Conservation (phyloP, 2,888 invertebrate species). For the Eupithecia subumbrata region DNA sequence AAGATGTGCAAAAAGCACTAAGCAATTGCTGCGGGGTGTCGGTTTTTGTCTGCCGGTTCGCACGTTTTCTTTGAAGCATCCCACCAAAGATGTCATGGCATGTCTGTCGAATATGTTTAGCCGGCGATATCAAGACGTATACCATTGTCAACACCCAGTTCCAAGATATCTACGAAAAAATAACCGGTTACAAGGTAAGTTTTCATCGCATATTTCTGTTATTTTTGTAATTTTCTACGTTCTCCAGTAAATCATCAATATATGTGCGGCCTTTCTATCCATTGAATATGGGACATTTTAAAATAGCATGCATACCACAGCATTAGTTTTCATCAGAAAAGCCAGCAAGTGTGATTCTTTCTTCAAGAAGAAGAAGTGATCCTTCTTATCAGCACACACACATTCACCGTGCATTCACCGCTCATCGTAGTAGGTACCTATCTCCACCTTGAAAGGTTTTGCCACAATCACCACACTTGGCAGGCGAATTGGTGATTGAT, state of each 20-base stretch:
- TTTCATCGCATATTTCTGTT: not conserved
- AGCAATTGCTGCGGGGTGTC: too few relatives aligned
- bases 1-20: too few relatives aligned
- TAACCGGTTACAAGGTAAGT: slow-evolving; percentile 23
- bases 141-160: slow-evolving; percentile 9
- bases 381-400: too few relatives aligned
- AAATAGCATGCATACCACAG: not conserved
- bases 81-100: slow-evolving; percentile 14
- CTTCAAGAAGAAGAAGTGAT: too few relatives aligned
- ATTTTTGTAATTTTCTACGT: not conserved
- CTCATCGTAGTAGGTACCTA: too few relatives aligned
- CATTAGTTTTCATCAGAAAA: not conserved
- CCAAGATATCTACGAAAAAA: slow-evolving; percentile 17
- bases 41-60: too few relatives aligned
- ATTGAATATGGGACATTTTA: not conserved
- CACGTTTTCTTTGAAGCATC: too few relatives aligned
- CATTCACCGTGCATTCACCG: too few relatives aligned
- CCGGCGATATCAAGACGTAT: slow-evolving; percentile 15
- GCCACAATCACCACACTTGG: too few relatives aligned
- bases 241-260: not conserved
- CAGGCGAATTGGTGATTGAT: not conserved
- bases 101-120: slow-evolving; percentile 27
- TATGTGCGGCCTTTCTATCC: not conserved
- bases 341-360: too few relatives aligned
- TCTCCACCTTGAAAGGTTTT: too few relatives aligned